Evolutionary conservation across 2,888 invertebrate species (phyloP), one percentile per base, ranked within the genome.

Genomic region (Sarcophaga caerulescens): DNA sequence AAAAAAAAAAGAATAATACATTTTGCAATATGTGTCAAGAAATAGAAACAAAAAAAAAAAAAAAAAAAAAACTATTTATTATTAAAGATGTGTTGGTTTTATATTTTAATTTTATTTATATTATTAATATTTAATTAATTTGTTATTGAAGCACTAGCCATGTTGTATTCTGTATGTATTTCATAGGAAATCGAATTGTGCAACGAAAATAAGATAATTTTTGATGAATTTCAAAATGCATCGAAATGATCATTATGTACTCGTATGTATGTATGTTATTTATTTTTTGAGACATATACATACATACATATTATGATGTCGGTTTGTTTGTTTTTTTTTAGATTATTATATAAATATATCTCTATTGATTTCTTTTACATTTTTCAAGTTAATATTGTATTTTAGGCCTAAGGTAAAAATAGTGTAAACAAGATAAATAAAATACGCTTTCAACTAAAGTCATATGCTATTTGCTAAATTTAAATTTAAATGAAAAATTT

Each of bases 401-500:
- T 82, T 85, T 89, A 87, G 82, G 88, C 88, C 89, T 89, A 89
- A 90, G 52, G 5, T 12, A 90, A 89, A 89, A 89, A 89, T 89
- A 89, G 52, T 73, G 57, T 63, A 68, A 81, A 81, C 74, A 74
- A 78, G 73, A 74, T 59, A 90, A 60, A 3, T 52, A 52, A 90
- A 90, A 88, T 89, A 90, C 87, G 88, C 89, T 89, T 91, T 82
- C 85, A 88, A 85, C 88, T 88, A 84, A 88, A 69, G 79, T 75
- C 76, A 66, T n/a, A n/a, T 81, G 47, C 87, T 88, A 80, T 81
- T 73, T 74, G 23, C 65, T 73, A n/a, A n/a, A n/a, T n/a, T 23
- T 35, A 35, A 35, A 35, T 35, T 35, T 8, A 35, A 8, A 35
- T 35, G 35, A 35, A 35, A 2, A 35, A 52, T 52, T 52, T 17